These are phyloP conservation scores for Orchestes rusci DNA, from an alignment of 2,888 invertebrate genomes.

Conservation along the genomic window DNA sequence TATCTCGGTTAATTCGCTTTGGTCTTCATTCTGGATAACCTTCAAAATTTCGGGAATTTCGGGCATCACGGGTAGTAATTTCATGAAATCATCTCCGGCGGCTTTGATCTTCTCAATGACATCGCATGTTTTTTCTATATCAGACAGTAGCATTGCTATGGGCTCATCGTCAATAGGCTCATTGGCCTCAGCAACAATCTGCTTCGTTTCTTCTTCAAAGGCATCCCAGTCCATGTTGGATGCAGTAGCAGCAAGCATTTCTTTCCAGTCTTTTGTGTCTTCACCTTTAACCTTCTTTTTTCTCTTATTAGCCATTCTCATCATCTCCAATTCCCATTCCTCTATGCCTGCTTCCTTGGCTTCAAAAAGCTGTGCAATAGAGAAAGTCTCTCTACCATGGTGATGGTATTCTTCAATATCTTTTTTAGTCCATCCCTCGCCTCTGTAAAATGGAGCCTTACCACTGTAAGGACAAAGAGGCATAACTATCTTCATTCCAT, in stretches of 20 bases:
- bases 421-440: conserved; percentile 62
- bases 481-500: conserved; percentile 63
- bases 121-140: conserved; percentile 54
- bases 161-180: conserved; percentile 46
- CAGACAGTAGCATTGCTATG: conserved; percentile 43
- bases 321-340: conserved; percentile 42
- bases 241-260: conserved; percentile 36
- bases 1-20: conserved; percentile 52
- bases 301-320: conserved; percentile 37
- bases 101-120: conserved; percentile 54
- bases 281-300: conserved; percentile 38
- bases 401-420: conserved; percentile 46
- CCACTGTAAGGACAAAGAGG: conserved; percentile 44
- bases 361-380: conserved; percentile 56
- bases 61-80: conserved; percentile 54
- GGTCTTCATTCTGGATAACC: conserved; percentile 53
- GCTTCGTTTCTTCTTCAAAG: conserved; percentile 40
- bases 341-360: conserved; percentile 40
- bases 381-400: conserved; percentile 41
- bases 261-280: conserved; percentile 39
- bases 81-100: conserved; percentile 47
- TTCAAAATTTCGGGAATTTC: conserved; percentile 57
- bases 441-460: conserved; percentile 53
- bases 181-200: conserved; percentile 38
- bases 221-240: conserved; percentile 40